Evolutionary conservation across 2,888 invertebrate species (phyloP).

Genomic region (Ischnus inquisitorius): DNA sequence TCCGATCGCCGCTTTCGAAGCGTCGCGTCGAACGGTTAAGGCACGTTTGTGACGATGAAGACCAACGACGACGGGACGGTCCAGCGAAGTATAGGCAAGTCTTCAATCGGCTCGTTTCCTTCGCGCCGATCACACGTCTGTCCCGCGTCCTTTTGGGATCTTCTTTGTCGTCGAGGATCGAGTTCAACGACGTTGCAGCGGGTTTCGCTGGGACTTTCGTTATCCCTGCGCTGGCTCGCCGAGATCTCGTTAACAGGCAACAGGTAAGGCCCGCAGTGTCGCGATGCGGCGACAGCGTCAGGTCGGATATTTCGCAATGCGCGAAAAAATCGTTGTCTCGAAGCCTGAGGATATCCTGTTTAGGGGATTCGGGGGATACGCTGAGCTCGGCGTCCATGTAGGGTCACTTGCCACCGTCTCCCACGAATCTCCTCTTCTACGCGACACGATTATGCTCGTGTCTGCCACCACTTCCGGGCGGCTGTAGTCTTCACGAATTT

Average conservation of each 20-base stretch:
- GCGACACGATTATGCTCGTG: slow-evolving; percentile 54
- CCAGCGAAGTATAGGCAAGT: not conserved
- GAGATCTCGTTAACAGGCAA: not conserved
- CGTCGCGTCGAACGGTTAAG: slow-evolving; percentile 33
- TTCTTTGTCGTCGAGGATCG: not conserved
- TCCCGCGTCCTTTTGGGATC: not conserved
- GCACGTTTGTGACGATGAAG: slow-evolving; percentile 64
- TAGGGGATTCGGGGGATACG: slow-evolving; percentile 79
- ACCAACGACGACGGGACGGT: slow-evolving; percentile 1
- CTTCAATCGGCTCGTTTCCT: not conserved
- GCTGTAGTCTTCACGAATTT: not conserved
- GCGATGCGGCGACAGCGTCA: slow-evolving; percentile 69
- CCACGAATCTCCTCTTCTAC: slow-evolving; percentile 60
- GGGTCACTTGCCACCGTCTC: slow-evolving; percentile 83
- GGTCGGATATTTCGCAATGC: slow-evolving; percentile 80
- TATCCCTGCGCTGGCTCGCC: not conserved
- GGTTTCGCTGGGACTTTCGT: not conserved
- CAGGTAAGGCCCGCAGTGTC: not conserved
- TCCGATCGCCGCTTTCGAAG: slow-evolving; percentile 55
- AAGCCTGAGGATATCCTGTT: slow-evolving; percentile 79
- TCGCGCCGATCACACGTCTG: too few species aligned
- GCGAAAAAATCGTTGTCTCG: slow-evolving; percentile 66
- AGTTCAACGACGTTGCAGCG: not conserved
- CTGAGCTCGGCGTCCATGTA: slow-evolving; percentile 84
- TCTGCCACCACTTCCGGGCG: slow-evolving; percentile 69